These are phyloP conservation scores for Horisme vitalbata DNA, from an alignment of 2,888 invertebrate genomes.

Conservation along the genomic window DNA sequence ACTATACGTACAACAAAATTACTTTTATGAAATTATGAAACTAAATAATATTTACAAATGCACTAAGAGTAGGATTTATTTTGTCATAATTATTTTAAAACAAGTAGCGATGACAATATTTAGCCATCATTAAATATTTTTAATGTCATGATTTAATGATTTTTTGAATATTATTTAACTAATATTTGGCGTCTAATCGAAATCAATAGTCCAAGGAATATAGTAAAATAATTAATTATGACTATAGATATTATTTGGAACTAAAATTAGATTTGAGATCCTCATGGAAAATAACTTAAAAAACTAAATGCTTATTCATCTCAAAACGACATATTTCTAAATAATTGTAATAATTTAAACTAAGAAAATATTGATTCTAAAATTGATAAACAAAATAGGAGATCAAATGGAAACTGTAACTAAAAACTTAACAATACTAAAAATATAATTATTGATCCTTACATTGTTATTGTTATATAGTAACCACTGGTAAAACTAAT, in stretches of 20 bases:
- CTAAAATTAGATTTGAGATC: slow-evolving; percentile 77
- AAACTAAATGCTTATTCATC: slow-evolving; percentile 45
- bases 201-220: slow-evolving; percentile 54
- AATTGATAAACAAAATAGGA: slow-evolving; percentile 74
- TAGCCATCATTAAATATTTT: slow-evolving; percentile 20
- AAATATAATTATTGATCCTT: slow-evolving; percentile 37
- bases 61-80: slow-evolving; percentile 40
- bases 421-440: slow-evolving; percentile 72
- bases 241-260: slow-evolving; percentile 78
- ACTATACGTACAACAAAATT: slow-evolving; percentile 53
- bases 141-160: slow-evolving; percentile 19
- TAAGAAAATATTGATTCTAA: slow-evolving; percentile 59
- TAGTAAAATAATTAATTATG: slow-evolving; percentile 55
- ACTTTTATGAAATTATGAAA: slow-evolving; percentile 38
- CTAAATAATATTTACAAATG: slow-evolving; percentile 51
- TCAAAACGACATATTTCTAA: slow-evolving; percentile 23
- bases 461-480: slow-evolving; percentile 28
- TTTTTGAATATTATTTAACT: slow-evolving; percentile 63
- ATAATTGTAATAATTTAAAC: slow-evolving; percentile 69
- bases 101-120: slow-evolving; percentile 32
- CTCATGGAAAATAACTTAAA: slow-evolving; percentile 47
- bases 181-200: slow-evolving; percentile 77
- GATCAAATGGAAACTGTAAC: slow-evolving; percentile 76
- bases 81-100: slow-evolving; percentile 42
- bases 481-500: slow-evolving; percentile 25